Conservation (phyloP, 2,888 invertebrate genomes). For the Busseola fusca region DNA sequence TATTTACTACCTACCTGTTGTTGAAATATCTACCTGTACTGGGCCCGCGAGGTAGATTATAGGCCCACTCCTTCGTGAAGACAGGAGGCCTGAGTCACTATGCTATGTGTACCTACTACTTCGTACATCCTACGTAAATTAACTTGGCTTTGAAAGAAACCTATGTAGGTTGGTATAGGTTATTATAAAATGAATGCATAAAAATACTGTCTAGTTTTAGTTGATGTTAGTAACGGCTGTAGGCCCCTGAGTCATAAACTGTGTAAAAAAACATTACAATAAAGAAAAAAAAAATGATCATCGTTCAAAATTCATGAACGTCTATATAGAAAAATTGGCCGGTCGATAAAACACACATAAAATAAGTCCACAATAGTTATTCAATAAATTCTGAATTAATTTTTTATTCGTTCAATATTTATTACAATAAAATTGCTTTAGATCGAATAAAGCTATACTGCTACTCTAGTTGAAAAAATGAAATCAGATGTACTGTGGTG, state of each 20-base stretch:
- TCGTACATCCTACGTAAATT: too few species aligned
- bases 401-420: conserved; percentile 64
- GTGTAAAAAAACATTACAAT: background rate
- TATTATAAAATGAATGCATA: background rate
- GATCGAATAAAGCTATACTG: conserved; percentile 50
- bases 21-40: too few species aligned
- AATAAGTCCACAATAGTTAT: conserved; percentile 52
- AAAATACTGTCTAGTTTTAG: background rate
- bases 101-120: too few species aligned
- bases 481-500: conserved; percentile 48
- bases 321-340: background rate
- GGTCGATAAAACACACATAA: conserved; percentile 46
- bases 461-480: conserved; percentile 57
- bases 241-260: background rate
- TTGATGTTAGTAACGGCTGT: background rate
- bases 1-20: background rate
- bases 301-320: background rate
- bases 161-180: background rate
- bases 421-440: conserved; percentile 53
- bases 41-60: too few species aligned
- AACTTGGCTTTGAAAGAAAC: background rate
- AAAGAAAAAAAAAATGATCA: background rate
- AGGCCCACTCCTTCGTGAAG: too few species aligned
- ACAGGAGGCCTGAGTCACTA: too few species aligned
- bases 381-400: conserved; percentile 64